Evolutionary conservation across 2,113 vertebrate species (phyloP).

Genomic region (Vicugna pacos): DNA sequence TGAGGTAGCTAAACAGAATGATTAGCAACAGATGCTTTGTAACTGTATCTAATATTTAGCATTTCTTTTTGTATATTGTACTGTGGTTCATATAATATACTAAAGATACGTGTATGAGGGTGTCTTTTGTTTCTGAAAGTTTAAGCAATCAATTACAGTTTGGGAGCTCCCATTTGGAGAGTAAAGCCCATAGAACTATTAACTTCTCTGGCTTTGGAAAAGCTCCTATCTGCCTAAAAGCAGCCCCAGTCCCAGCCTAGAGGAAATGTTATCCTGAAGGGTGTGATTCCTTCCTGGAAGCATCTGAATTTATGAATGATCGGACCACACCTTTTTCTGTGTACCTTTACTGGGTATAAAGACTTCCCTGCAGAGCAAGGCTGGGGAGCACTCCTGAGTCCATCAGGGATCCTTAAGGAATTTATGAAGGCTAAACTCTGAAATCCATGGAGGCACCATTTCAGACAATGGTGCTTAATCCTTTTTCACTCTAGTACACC

Average conservation of each 20-base stretch:
- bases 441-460: background rate
- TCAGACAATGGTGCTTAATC: background rate
- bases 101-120: background rate
- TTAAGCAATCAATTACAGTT: background rate
- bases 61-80: conserved; percentile 6
- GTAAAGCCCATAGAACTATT: background rate
- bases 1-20: background rate
- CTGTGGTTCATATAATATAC: background rate
- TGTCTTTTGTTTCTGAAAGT: conserved; percentile 16
- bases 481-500: background rate
- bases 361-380: background rate
- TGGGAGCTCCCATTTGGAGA: background rate
- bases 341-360: background rate
- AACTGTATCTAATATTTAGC: conserved; percentile 1
- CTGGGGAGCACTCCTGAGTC: background rate
- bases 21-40: background rate
- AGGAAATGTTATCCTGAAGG: background rate
- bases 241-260: background rate
- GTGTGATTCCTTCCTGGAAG: background rate
- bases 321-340: background rate
- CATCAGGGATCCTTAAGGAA: background rate
- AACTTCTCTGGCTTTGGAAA: background rate
- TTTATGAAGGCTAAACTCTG: conserved; percentile 18
- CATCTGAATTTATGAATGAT: background rate
- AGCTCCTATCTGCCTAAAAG: background rate